Percentiles rank a stretch among this genome's conserved stretches.
These are phyloP conservation scores for Metallyticus violacea DNA, from an alignment of 2,888 invertebrate species.

Conservation along the genomic window DNA sequence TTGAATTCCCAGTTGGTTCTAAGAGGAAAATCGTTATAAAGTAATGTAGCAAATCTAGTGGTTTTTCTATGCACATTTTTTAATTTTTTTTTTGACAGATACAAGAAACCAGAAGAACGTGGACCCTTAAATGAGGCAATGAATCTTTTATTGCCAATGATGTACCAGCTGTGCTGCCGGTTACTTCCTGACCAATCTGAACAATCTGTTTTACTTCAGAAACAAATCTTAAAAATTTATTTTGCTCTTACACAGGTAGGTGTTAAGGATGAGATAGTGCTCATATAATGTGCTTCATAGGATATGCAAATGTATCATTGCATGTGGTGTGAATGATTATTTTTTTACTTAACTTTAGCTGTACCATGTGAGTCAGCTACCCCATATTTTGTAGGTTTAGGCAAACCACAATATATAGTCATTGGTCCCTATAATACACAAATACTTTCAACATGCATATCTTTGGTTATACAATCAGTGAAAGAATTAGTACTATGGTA, in stretches of 20 bases:
- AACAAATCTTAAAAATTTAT: conserved; percentile 90
- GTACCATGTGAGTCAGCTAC: no score
- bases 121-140: conserved; percentile 91
- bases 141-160: conserved; percentile 87
- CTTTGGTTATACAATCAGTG: no score
- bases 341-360: not conserved
- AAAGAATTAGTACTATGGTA: no score
- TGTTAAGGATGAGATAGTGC: no score
- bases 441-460: no score
- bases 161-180: conserved; percentile 78
- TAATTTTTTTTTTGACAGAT: conserved; percentile 62
- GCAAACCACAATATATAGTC: no score
- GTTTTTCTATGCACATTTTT: no score
- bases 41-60: no score
- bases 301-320: not conserved
- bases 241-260: conserved; percentile 84
- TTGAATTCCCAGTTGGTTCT: no score
- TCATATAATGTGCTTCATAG: not conserved
- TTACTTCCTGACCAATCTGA: conserved; percentile 82
- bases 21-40: no score
- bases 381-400: no score
- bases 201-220: conserved; percentile 86
- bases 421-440: no score
- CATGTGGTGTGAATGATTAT: not conserved
- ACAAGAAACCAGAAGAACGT: conserved; percentile 85